Base-by-base conservation (phyloP, 2,888 invertebrate species). In the Pristionchus entomophagus region DNA sequence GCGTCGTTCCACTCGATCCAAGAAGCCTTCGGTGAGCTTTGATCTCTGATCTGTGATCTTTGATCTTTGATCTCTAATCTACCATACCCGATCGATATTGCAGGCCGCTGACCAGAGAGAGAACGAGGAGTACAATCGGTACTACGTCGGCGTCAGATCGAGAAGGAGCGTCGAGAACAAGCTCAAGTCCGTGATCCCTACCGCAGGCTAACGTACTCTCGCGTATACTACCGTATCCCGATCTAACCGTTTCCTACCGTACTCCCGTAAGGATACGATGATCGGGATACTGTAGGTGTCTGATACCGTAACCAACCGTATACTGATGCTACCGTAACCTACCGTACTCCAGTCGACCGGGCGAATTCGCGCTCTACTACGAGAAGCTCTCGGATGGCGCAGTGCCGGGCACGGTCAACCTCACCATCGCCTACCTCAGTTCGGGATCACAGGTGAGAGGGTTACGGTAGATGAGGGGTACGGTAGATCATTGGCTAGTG, bases 141-240 rank as follows among this genome's bases (percentile, higher is more conserved):
- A 26, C 73, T 73, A 73, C 41, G 32, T 73, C 41, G 73, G 73
- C 26, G 73, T 73, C n/a, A 32, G 26, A 14, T 41, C 38, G 73
- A 45, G 12, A n/a, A 22, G 73, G 6, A 26, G 41, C 8, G 73
- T 73, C 38, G 73, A 73, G 73, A n/a, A 19, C n/a, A 38, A 41
- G 45, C 73, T 73, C 73, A 45, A 26, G 73, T 73, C 22, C n/a
- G 73, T 73, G 73, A 73, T n/a, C n/a, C 73, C 35, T 65, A 65
- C 65, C 35, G 32, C 35, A 35, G 56, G 56, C 5, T 56, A 45
- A 6, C 45, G 45, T 45, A 45, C 6, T 45, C 45, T n/a, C n/a
- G n/a, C n/a, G n/a, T n/a, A n/a, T 29, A 4, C 59, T 35, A 69
- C 19, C 1, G 38, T 19, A 69, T 8, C 35, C 32, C 3, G 10